Evolutionary conservation across 2,888 invertebrate genomes (phyloP).

Genomic region (Listrodromus nycthemerus): DNA sequence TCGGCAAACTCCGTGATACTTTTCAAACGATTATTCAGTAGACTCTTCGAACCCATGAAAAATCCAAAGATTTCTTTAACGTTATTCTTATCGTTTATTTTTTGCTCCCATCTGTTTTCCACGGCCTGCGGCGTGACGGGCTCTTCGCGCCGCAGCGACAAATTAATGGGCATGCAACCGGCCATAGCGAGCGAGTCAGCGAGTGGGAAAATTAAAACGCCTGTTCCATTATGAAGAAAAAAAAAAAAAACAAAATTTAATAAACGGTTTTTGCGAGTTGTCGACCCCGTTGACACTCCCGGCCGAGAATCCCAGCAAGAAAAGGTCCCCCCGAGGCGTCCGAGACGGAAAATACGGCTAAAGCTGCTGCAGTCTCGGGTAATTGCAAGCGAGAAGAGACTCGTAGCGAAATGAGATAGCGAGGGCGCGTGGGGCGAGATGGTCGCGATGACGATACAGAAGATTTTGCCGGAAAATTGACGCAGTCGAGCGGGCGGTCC

Average conservation of each 20-base stretch:
- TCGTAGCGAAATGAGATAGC: constrained; percentile 43
- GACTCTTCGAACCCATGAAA: not conserved
- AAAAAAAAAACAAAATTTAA: constrained; percentile 59
- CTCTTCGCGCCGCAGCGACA: not conserved
- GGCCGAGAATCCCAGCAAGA: not conserved
- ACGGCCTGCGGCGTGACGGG: not conserved
- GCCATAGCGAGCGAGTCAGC: constrained; percentile 5
- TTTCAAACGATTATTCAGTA: not conserved
- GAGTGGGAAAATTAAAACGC: constrained; percentile 70
- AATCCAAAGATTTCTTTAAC: not conserved
- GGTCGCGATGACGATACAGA: constrained; percentile 17
- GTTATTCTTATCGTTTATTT: not conserved
- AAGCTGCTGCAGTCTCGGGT: constrained; percentile 33
- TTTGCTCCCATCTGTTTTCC: not conserved
- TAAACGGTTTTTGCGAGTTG: constrained; percentile 64
- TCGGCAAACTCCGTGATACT: not conserved
- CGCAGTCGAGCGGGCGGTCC: not conserved
- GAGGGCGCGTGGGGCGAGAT: not conserved
- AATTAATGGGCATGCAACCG: constrained; percentile 35
- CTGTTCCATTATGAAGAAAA: constrained; percentile 63
- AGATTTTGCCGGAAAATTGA: constrained; percentile 46
- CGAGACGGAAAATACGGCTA: constrained; percentile 1
- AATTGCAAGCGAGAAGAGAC: constrained; percentile 49
- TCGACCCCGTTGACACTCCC: constrained; percentile 31
- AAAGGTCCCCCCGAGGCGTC: not conserved